Base-by-base conservation (phyloP, 2,888 invertebrate genomes). In the Heliconius cydno region DNA sequence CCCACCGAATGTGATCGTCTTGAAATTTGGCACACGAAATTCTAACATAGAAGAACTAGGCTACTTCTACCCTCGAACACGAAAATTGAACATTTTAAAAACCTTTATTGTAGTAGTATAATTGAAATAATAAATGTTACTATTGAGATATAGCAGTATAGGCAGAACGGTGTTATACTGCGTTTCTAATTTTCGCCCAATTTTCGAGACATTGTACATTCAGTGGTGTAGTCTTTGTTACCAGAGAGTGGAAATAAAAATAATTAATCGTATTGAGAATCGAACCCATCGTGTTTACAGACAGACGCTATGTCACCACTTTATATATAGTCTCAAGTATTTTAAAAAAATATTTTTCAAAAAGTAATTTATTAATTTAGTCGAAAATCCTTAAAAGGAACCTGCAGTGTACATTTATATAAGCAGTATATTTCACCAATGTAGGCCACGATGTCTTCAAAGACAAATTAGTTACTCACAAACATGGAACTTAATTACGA, bases 401-500 rank as follows among this genome's bases (percentile, higher is more conserved):
- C 10, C 9, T 19, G 9, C 28, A 38, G n/a, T 22, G 6, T 15
- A 60, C n/a, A 60, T 1, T 5, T 28, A 28, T 65, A 74, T 22
- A 74, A 19, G 19, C 38, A 57, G 38, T 41, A 60, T 70, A 63
- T 60, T 66, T 66, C 63, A 34, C n/a, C 65, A 46, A 76, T 60
- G 34, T 70, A 76, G 38, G 76, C 66, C 65, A 79, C 38, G 25
- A 25, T 57, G 71, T 57, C 76, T 76, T 72, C 65, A 70, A 79
- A 65, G 72, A n/a, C 52, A 79, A 79, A 76, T 76, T 76, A 72
- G 65, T 76, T 79, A 60, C 46, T 41, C 70, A 79, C 60, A 70
- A 65, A 74, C 76, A 38, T 79, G 72, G 63, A 80, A 80, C 77
- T 80, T 73, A 52, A 77, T 80, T 77, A 80, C 70, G n/a, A 60